These are phyloP conservation scores for Onchidella celtica DNA, from an alignment of 2,888 invertebrate genomes.

Conservation along the genomic window DNA sequence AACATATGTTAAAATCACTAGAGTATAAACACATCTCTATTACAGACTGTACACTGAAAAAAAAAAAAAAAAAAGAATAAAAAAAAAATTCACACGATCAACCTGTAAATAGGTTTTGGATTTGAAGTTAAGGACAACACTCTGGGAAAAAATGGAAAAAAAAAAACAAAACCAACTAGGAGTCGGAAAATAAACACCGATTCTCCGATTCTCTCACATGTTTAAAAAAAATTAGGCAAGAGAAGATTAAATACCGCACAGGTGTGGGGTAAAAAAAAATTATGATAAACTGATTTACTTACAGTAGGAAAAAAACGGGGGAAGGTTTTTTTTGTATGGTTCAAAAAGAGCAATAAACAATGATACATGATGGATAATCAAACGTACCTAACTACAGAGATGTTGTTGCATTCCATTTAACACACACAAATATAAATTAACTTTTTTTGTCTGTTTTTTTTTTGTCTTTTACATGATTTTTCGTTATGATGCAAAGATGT, in stretches of 20 bases:
- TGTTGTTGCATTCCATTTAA: background rate
- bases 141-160: background rate
- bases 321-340: background rate
- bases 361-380: background rate
- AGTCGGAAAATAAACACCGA: no score
- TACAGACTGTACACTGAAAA: constrained; percentile 21
- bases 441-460: no score
- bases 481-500: no score
- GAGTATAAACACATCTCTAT: background rate
- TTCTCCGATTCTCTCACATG: background rate
- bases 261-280: background rate
- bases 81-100: background rate
- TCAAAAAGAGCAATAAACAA: background rate
- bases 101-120: constrained; percentile 7
- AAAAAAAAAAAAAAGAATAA: no score
- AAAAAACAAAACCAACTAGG: background rate
- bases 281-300: background rate
- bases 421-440: background rate
- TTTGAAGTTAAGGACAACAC: constrained; percentile 14
- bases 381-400: background rate
- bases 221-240: background rate
- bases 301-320: background rate
- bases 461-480: no score
- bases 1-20: constrained; percentile 34
- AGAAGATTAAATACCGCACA: background rate